Base-by-base conservation (phyloP, 2,888 invertebrate species). In the Cryptocheilus praepositus region DNA sequence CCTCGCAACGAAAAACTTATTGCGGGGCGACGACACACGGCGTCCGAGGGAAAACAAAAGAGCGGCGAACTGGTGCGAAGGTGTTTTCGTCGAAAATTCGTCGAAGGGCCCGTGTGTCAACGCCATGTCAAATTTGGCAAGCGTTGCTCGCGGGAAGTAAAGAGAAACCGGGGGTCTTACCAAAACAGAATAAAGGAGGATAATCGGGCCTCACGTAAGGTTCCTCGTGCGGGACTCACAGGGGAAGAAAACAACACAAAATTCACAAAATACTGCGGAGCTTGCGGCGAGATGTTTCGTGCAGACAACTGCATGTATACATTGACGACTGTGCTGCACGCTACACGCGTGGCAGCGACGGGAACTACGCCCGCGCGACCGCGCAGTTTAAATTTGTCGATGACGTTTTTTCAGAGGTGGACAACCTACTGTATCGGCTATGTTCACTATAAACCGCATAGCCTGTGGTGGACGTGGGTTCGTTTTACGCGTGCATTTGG, bases 221-320 rank as follows among this genome's bases (percentile, higher is more conserved):
- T 55, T 54, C 58, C 55, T 57, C 57, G 55, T 21, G 56, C 67
- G 61, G 67, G 64, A 74, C 71, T 72, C 73, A 78, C 74, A 46
- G n/a, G 18, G 46, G 53, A 58, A 60, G 57, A 52, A 64, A 76
- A 71, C 74, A 63, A 44, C 72, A 71, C 71, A 61, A 54, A 76
- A 74, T 75, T 76, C 74, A 71, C 73, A 61, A 72, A 76, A 75
- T 73, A 74, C 60, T 60, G 55, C 56, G 73, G 53, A 58, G 67
- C 73, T 81, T 76, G 79, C 80, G 80, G 80, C 80, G 76, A 80
- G 79, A 82, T 66, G 72, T 79, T 82, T 81, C 72, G 73, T 77
- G 80, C 79, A 81, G 84, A 81, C 85, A 85, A 85, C 83, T 86
- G 82, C 83, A 83, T 85, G 85, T 83, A 83, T 70, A 83, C 81